These are phyloP conservation scores for Furnarius figulus DNA, from an alignment of 2,113 vertebrate species.

Conservation along the genomic window DNA sequence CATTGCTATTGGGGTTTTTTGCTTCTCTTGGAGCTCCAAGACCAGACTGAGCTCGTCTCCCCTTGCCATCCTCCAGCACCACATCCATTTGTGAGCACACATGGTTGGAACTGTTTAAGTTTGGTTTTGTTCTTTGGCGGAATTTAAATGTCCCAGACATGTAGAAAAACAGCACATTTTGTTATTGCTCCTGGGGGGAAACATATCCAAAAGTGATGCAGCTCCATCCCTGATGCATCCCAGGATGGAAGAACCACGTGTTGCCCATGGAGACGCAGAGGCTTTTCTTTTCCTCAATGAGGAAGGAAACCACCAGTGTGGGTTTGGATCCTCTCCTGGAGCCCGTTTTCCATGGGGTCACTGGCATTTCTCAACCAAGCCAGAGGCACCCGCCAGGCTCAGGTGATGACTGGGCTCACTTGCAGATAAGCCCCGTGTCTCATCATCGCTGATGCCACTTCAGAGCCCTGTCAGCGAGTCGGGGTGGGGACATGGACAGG, in stretches of 20 bases:
- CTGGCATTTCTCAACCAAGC: neutral
- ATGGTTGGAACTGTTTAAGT: neutral
- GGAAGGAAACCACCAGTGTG: fast-evolving
- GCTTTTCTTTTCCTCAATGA: neutral
- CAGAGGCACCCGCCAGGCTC: fast-evolving
- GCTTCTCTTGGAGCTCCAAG: fast-evolving
- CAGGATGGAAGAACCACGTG: fast-evolving
- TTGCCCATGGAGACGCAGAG: neutral
- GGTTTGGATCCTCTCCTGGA: neutral
- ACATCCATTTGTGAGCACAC: fast-evolving
- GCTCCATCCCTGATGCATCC: neutral
- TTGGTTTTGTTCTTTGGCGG: neutral
- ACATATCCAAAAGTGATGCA: neutral
- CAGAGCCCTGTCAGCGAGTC: neutral
- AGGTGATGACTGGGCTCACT: neutral
- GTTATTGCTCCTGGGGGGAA: neutral
- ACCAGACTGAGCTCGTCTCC: fast-evolving
- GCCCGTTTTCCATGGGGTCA: fast-evolving
- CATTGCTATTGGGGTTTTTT: fast-evolving
- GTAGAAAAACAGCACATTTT: fast-evolving
- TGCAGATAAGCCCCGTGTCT: neutral
- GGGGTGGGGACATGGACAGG: neutral
- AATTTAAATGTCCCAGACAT: neutral
- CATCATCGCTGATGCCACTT: neutral
- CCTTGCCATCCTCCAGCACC: fast-evolving